phyloP scores from a whole-genome alignment of 1,140 invertebrate genomes.

The Acyrthosiphon pisum region DNA sequence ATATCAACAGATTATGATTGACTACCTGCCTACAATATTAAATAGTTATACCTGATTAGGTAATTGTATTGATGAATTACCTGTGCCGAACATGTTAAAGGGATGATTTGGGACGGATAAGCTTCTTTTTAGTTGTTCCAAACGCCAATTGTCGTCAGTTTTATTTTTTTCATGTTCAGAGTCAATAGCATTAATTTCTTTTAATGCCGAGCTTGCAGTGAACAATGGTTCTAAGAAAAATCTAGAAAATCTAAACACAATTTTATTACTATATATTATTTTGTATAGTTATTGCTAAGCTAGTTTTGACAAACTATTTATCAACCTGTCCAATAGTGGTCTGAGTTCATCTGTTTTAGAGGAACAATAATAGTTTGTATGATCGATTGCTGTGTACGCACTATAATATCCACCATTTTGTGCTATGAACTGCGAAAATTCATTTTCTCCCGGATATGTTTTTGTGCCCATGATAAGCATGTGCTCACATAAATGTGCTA shows the following conservation, averaged over 20 bases:
- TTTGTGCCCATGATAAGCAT: conserved; percentile 95
- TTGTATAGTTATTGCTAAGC: too few relatives aligned
- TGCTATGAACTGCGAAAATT: conserved; percentile 88
- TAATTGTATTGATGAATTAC: conserved; percentile 62
- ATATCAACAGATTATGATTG: too few relatives aligned
- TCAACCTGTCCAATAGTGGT: conserved; percentile 82
- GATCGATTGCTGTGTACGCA: conserved; percentile 86
- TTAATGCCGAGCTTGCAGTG: conserved; percentile 84
- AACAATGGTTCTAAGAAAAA: conserved; percentile 94
- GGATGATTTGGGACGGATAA: conserved; percentile 79
- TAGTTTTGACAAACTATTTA: conserved; percentile 57
- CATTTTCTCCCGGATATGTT: conserved; percentile 94
- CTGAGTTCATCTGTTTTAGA: conserved; percentile 82
- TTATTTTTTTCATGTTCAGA: conserved; percentile 96
- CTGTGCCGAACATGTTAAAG: conserved; percentile 91
- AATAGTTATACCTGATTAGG: too few relatives aligned
- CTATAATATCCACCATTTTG: conserved; percentile 89
- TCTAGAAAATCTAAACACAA: conserved; percentile 81
- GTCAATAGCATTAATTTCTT: conserved; percentile 94
- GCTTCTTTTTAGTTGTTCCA: conserved; percentile 86
- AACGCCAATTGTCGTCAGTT: conserved; percentile 84
- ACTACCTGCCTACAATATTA: too few relatives aligned
- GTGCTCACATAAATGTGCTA: conserved; percentile 97
- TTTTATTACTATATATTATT: background rate
- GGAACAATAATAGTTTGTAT: conserved; percentile 95